phyloP scores from a whole-genome alignment of 1,140 invertebrate genomes.

The Bombyx mandarina region DNA sequence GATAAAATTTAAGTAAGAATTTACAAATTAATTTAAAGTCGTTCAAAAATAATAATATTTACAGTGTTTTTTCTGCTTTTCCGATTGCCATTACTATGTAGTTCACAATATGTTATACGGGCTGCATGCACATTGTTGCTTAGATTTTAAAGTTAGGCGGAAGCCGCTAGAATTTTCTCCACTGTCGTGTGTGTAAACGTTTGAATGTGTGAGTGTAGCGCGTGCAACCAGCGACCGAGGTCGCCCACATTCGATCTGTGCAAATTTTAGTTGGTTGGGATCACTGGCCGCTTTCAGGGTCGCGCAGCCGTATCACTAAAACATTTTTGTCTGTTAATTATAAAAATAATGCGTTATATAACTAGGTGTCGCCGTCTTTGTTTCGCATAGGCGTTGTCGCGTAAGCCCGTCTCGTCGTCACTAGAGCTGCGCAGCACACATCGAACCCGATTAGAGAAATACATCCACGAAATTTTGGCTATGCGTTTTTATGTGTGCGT shows the following conservation, averaged over 20 bases:
- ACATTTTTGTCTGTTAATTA: conserved; percentile 69
- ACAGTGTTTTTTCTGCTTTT: too few species aligned
- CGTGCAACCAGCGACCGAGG: conserved; percentile 61
- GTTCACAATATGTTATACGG: too few species aligned
- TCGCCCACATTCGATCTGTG: conserved; percentile 68
- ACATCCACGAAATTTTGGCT: conserved; percentile 63
- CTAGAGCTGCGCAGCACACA: conserved; percentile 44
- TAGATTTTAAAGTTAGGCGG: conserved; percentile 21
- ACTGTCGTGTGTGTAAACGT: conserved; percentile 16
- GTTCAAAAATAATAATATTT: too few species aligned
- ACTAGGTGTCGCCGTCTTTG: conserved; percentile 29
- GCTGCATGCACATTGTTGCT: too few species aligned
- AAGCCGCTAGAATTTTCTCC: conserved; percentile 53
- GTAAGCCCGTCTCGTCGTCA: conserved; percentile 31
- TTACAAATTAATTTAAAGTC: too few species aligned
- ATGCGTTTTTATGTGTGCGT: conserved; percentile 49
- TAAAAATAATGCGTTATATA: conserved; percentile 71
- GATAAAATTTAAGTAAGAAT: too few species aligned
- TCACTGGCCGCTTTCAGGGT: conserved; percentile 57
- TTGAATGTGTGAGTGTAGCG: conserved; percentile 29
- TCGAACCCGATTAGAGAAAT: conserved; percentile 49
- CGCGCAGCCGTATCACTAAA: conserved; percentile 59
- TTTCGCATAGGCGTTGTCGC: conserved; percentile 13
- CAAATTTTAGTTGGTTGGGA: conserved; percentile 60
- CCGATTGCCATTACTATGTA: too few species aligned